Conservation (phyloP, 2,888 invertebrate species). For the Hecatera dysodea region DNA sequence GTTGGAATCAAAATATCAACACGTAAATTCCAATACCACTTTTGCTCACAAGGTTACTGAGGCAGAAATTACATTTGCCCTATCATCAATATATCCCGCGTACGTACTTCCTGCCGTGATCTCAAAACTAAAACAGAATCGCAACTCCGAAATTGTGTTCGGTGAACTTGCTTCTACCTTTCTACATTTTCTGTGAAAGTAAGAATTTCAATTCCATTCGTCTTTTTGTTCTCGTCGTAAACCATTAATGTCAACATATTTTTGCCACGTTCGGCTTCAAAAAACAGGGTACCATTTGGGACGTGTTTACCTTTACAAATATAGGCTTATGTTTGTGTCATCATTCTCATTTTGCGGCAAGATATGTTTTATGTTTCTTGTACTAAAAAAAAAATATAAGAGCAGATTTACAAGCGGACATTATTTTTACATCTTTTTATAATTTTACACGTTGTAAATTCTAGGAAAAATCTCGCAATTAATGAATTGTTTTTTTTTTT, state of each 20-base stretch:
- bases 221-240: slow-evolving; percentile 49
- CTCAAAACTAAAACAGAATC: slow-evolving; percentile 59
- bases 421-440: slow-evolving; percentile 13
- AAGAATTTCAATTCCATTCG: slow-evolving; percentile 60
- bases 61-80: slow-evolving; percentile 20
- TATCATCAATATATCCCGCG: slow-evolving; percentile 15
- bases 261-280: slow-evolving; percentile 53
- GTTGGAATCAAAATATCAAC: neutral
- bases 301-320: slow-evolving; percentile 58
- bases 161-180: slow-evolving; percentile 33
- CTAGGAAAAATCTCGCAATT: neutral
- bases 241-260: slow-evolving; percentile 64
- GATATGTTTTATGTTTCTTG: slow-evolving; percentile 53
- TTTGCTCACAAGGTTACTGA: neutral
- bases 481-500: neutral
- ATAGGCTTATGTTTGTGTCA: slow-evolving; percentile 56
- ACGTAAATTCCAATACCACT: neutral
- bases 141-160: slow-evolving; percentile 57
- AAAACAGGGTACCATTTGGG: slow-evolving; percentile 51
- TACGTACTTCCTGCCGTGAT: slow-evolving; percentile 14
- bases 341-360: slow-evolving; percentile 52
- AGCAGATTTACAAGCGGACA: slow-evolving; percentile 13
- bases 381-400: slow-evolving; percentile 40
- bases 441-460: slow-evolving; percentile 6
- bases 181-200: slow-evolving; percentile 22